A percentile compares a stretch with the other conserved stretches of the same genome.
Conservation (phyloP, 2,797 vertebrate genomes). For the Perodicticus potto region DNA sequence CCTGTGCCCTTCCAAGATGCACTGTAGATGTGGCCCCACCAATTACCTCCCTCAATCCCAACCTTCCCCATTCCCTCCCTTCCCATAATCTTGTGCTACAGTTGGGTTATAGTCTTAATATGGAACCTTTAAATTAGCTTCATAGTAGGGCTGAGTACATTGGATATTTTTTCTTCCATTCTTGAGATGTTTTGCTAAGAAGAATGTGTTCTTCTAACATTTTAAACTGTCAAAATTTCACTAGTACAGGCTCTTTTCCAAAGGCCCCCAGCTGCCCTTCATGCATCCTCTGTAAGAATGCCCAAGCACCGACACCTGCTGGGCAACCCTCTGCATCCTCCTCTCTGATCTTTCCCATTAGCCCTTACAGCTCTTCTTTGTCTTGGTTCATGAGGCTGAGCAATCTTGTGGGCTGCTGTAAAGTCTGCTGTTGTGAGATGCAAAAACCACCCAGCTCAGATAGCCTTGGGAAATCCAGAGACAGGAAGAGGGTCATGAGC, state of each 20-base stretch:
- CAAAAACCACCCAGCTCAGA: not conserved
- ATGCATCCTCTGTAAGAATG: not conserved
- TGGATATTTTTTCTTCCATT: no score
- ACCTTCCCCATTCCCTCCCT: no score
- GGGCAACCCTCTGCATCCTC: conserved; percentile 42
- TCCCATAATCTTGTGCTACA: no score
- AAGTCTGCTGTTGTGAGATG: not conserved
- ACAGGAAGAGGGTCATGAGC: not conserved
- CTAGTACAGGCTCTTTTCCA: not conserved
- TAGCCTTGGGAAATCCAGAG: not conserved
- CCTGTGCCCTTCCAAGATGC: no score
- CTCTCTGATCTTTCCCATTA: not conserved
- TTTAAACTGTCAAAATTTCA: not conserved
- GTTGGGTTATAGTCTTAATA: no score
- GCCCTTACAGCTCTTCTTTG: not conserved
- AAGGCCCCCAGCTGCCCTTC: not conserved
- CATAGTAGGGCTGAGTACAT: no score
- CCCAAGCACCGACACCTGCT: not conserved
- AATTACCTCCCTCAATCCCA: no score
- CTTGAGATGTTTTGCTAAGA: no score
- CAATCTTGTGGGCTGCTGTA: not conserved
- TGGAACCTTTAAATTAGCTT: no score
- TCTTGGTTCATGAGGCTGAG: not conserved
- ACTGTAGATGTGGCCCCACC: no score
- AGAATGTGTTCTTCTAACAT: conserved; percentile 59